These are phyloP conservation scores for Dromius quadrimaculatus DNA, from an alignment of 2,888 invertebrate species.

Conservation along the genomic window DNA sequence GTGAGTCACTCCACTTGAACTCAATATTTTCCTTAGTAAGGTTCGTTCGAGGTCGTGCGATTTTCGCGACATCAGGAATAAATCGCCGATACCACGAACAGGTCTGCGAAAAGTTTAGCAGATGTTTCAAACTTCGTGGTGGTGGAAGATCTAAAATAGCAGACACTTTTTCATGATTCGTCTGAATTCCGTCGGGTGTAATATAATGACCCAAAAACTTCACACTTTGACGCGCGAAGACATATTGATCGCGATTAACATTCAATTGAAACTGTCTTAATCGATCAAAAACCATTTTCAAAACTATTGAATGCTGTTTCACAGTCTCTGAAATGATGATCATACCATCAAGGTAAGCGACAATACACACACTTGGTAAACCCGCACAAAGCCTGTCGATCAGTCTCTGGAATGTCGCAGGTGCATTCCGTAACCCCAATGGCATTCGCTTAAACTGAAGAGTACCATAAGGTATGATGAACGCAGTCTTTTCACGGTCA, in stretches of 20 bases:
- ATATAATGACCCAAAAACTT: slow-evolving; percentile 9
- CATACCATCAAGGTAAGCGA: slow-evolving; percentile 9
- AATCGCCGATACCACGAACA: not conserved
- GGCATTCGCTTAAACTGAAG: slow-evolving; percentile 20
- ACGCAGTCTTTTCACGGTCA: slow-evolving; percentile 21
- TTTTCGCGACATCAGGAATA: not conserved
- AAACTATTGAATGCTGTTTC: not conserved
- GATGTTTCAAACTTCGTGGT: not conserved
- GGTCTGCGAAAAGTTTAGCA: not conserved
- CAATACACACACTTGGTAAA: not conserved
- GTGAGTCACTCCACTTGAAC: not conserved
- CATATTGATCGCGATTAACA: not conserved
- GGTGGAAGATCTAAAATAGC: not conserved
- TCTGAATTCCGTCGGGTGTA: not conserved
- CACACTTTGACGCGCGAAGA: not conserved
- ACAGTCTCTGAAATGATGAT: slow-evolving; percentile 1
- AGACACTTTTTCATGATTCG: not conserved
- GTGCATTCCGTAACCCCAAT: not conserved
- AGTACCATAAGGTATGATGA: slow-evolving; percentile 1
- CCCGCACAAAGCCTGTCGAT: slow-evolving; percentile 7
- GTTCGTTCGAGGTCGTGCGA: not conserved
- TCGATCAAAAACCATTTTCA: not conserved
- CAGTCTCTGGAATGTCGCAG: slow-evolving; percentile 9
- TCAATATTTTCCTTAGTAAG: not conserved
- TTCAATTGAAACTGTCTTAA: not conserved